Evolutionary conservation across 2,113 vertebrate genomes (phyloP).

Genomic region (Sphyrna mokarran): DNA sequence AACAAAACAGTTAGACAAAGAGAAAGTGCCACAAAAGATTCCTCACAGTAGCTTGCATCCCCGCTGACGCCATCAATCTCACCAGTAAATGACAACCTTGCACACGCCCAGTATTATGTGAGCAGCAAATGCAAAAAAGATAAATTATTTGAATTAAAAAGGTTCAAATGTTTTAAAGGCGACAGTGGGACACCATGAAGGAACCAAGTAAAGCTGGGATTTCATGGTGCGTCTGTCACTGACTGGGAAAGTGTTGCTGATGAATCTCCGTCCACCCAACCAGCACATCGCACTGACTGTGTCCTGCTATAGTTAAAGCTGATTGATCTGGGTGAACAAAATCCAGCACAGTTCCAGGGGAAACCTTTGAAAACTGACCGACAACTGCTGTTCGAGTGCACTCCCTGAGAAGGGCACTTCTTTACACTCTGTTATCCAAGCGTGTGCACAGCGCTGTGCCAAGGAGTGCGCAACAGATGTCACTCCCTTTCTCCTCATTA

Average conservation of each 20-base stretch:
- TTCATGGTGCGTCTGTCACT: neutral
- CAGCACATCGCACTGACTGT: neutral
- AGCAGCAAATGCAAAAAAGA: neutral
- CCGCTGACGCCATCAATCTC: neutral
- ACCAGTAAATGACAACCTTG: neutral
- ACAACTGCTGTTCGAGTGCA: neutral
- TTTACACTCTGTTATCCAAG: neutral
- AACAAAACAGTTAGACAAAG: neutral
- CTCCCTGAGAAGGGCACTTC: neutral
- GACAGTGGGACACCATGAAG: neutral
- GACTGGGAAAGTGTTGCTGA: neutral
- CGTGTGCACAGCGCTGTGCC: neutral
- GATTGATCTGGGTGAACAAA: neutral
- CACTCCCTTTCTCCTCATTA: neutral
- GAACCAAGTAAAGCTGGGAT: neutral
- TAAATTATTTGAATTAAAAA: neutral
- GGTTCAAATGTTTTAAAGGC: neutral
- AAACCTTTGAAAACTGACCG: neutral
- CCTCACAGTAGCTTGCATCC: neutral
- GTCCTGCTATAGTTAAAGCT: neutral
- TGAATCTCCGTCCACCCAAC: neutral
- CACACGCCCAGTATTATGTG: neutral
- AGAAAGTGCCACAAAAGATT: neutral
- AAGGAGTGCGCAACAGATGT: neutral
- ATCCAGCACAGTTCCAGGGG: neutral